phyloP scores from a whole-genome alignment of 2,888 invertebrate species.

The Schizotus pectinicornis region DNA sequence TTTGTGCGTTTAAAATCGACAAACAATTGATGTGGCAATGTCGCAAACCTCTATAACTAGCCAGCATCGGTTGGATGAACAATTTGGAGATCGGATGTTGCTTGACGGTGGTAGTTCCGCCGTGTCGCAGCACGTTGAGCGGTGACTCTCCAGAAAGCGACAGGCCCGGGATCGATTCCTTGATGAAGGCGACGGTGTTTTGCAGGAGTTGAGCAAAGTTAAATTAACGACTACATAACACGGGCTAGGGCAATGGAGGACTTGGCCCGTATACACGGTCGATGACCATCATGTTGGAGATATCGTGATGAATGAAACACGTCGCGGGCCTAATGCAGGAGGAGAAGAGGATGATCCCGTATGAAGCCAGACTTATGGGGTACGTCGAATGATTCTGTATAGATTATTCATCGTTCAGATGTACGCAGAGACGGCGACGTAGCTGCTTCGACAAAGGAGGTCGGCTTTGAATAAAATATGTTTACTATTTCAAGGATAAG shows the following conservation, averaged over 20 bases:
- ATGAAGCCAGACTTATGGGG: neutral
- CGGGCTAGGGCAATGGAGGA: constrained; percentile 12
- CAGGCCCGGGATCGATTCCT: constrained; percentile 11
- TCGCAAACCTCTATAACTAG: no score
- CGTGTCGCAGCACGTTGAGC: no score
- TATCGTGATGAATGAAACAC: constrained; percentile 25
- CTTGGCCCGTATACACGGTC: constrained; percentile 11
- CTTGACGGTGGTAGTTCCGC: no score
- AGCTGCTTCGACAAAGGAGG: neutral
- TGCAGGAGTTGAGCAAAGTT: constrained; percentile 19
- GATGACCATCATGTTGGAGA: constrained; percentile 24
- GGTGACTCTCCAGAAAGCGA: no score
- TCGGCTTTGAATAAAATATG: neutral
- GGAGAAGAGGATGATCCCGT: constrained; percentile 14
- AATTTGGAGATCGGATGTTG: no score
- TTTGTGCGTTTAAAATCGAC: no score
- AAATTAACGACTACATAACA: constrained; percentile 27
- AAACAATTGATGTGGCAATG: no score
- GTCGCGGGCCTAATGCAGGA: constrained; percentile 16
- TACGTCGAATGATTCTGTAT: neutral
- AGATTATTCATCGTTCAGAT: constrained; percentile 6
- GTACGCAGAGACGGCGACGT: neutral
- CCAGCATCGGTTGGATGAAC: no score
- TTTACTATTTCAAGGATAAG: constrained; percentile 1
- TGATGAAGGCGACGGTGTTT: constrained; percentile 16